A percentile compares a stretch with the other conserved stretches of the same genome.
Evolutionary conservation across 2,888 invertebrate genomes (phyloP).

Genomic region (Subacronicta megacephala): DNA sequence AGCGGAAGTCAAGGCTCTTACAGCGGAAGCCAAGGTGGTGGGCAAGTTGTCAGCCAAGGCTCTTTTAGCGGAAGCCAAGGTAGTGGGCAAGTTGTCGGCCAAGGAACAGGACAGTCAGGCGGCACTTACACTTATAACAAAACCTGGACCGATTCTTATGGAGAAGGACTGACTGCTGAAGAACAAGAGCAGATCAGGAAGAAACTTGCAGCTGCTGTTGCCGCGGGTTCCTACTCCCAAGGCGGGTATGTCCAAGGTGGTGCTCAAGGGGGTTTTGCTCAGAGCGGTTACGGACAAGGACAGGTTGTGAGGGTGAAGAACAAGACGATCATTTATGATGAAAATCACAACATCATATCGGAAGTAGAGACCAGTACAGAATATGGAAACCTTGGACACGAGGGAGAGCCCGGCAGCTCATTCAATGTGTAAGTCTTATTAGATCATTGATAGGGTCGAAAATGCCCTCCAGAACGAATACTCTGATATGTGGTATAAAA

Average conservation of each 20-base stretch:
- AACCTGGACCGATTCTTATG: conserved; percentile 68
- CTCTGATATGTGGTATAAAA: too few species aligned
- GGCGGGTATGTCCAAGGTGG: conserved; percentile 30
- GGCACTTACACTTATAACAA: conserved; percentile 66
- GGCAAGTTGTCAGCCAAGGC: conserved; percentile 55
- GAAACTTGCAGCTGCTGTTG: conserved; percentile 63
- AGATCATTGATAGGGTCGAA: background rate
- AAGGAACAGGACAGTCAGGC: conserved; percentile 55
- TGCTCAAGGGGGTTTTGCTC: conserved; percentile 56
- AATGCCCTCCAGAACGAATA: too few species aligned
- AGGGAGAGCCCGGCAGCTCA: conserved; percentile 84
- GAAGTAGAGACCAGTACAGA: conserved; percentile 88
- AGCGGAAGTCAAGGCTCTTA: conserved; percentile 56
- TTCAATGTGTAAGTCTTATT: conserved; percentile 79
- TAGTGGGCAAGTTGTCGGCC: conserved; percentile 47
- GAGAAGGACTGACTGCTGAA: conserved; percentile 70
- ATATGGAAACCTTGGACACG: conserved; percentile 80
- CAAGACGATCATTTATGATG: conserved; percentile 76
- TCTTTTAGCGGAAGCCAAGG: conserved; percentile 28
- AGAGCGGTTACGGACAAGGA: conserved; percentile 61
- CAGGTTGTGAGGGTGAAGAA: conserved; percentile 73
- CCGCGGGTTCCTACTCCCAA: conserved; percentile 46
- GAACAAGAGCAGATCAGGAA: conserved; percentile 74
- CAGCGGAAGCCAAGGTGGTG: conserved; percentile 51
- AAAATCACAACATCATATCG: conserved; percentile 82